Evolutionary conservation across 2,888 invertebrate species (phyloP).

Genomic region (Microplitis manilae): DNA sequence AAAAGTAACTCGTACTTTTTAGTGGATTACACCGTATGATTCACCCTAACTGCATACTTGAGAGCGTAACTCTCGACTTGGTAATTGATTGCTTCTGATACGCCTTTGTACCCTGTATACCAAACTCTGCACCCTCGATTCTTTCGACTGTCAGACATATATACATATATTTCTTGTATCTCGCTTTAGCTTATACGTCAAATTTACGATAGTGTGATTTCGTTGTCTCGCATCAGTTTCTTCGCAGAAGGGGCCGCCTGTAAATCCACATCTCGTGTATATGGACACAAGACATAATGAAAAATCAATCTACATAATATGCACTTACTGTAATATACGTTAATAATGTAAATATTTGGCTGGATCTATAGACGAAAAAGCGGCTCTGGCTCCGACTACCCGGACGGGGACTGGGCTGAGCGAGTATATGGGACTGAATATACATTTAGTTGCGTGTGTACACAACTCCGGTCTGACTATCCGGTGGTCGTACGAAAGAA

Average conservation of each 20-base stretch:
- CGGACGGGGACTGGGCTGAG: too few relatives aligned
- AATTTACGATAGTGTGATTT: constrained; percentile 25
- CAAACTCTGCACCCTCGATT: constrained; percentile 58
- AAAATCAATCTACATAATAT: constrained; percentile 64
- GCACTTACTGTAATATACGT: constrained; percentile 43
- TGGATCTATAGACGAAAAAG: background rate
- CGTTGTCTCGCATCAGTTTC: background rate
- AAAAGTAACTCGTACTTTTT: constrained; percentile 7
- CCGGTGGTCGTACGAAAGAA: constrained; percentile 47
- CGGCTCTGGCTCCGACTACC: background rate
- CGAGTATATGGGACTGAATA: too few relatives aligned
- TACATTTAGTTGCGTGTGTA: too few relatives aligned
- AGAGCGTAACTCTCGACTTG: constrained; percentile 61
- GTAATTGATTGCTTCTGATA: constrained; percentile 70
- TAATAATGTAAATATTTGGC: constrained; percentile 64
- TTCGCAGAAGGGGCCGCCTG: background rate
- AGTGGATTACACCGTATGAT: constrained; percentile 17
- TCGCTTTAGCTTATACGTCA: constrained; percentile 36
- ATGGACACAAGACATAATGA: constrained; percentile 52
- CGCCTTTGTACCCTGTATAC: constrained; percentile 70
- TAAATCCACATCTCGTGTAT: too few relatives aligned
- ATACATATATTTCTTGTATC: constrained; percentile 31
- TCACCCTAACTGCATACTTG: constrained; percentile 43
- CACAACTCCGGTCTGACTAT: too few relatives aligned
- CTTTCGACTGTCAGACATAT: constrained; percentile 24